phyloP scores from a whole-genome alignment of 2,797 vertebrate genomes.

The Odontamblyopus lacepedii region DNA sequence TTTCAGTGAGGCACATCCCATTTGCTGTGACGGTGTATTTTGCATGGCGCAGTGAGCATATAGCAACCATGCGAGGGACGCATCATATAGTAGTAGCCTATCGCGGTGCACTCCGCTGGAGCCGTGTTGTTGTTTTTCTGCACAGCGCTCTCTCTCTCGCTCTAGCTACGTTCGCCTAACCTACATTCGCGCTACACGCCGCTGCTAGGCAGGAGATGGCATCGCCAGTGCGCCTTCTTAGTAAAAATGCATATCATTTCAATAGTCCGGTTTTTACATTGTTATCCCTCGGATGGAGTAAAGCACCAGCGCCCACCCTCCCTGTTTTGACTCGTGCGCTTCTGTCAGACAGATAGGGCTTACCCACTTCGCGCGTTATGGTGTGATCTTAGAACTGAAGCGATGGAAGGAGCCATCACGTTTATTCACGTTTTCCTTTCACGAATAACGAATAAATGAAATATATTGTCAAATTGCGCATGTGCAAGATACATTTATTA shows the following conservation, averaged over 20 bases:
- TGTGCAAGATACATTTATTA: background rate
- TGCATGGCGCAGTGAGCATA: conserved; percentile 76
- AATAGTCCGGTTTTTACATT: conserved; percentile 71
- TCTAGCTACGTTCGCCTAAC: conserved; percentile 67
- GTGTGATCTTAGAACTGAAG: conserved; percentile 30
- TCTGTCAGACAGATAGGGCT: conserved; percentile 36
- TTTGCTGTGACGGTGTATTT: conserved; percentile 47
- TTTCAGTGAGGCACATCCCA: conserved; percentile 25
- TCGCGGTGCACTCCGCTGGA: conserved; percentile 65
- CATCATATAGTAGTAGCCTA: conserved; percentile 75
- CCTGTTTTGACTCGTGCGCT: conserved; percentile 20
- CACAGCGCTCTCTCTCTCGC: conserved; percentile 54
- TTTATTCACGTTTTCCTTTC: conserved; percentile 43
- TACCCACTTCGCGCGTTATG: conserved; percentile 44
- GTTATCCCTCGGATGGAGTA: conserved; percentile 53
- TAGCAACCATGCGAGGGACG: conserved; percentile 73
- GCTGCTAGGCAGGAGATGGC: conserved; percentile 68
- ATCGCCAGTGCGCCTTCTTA: conserved; percentile 56
- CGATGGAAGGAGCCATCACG: conserved; percentile 41
- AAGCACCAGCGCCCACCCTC: conserved; percentile 31
- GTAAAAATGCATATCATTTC: conserved; percentile 59
- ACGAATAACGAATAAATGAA: conserved; percentile 14
- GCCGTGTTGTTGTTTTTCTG: conserved; percentile 81
- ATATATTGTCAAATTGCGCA: conserved; percentile 1
- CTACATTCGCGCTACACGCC: conserved; percentile 73